Conservation (phyloP, 2,888 invertebrate genomes). For the Plebejus argus region DNA sequence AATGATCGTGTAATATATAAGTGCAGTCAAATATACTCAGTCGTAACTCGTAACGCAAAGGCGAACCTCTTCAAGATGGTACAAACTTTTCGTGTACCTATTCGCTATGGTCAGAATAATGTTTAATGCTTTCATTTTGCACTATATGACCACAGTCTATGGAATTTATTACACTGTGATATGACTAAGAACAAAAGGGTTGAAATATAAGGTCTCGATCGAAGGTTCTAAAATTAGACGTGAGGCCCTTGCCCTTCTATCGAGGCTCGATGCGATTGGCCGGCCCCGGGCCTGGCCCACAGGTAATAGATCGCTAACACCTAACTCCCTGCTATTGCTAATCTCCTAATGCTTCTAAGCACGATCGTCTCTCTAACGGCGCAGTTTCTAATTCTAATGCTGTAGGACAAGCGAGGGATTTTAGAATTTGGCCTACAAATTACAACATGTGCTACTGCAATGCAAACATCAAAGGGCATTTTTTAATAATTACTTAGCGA, state of each 20-base stretch:
- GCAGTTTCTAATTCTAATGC: slow-evolving; percentile 16
- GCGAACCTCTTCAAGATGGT: no score
- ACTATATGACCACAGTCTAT: not conserved
- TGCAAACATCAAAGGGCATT: not conserved
- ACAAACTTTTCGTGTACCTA: not conserved
- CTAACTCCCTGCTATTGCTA: slow-evolving; percentile 19
- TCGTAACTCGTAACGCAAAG: no score
- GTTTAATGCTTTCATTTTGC: not conserved
- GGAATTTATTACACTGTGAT: no score
- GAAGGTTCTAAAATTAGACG: slow-evolving; percentile 17
- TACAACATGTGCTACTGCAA: no score
- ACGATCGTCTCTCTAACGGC: not conserved
- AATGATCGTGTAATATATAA: no score
- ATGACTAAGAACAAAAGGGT: not conserved
- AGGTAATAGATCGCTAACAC: slow-evolving; percentile 20
- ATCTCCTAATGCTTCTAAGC: slow-evolving; percentile 20
- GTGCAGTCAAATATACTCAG: no score
- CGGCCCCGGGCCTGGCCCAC: not conserved
- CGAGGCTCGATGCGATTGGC: slow-evolving; percentile 21
- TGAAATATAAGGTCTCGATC: not conserved
- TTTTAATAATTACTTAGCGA: not conserved
- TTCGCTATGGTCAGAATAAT: not conserved
- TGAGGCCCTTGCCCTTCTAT: slow-evolving; percentile 9
- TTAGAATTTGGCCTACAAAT: no score
- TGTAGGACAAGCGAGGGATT: not conserved